These are phyloP conservation scores for Paramormyrops kingsleyae DNA, from an alignment of 2,113 vertebrate species.

Conservation along the genomic window DNA sequence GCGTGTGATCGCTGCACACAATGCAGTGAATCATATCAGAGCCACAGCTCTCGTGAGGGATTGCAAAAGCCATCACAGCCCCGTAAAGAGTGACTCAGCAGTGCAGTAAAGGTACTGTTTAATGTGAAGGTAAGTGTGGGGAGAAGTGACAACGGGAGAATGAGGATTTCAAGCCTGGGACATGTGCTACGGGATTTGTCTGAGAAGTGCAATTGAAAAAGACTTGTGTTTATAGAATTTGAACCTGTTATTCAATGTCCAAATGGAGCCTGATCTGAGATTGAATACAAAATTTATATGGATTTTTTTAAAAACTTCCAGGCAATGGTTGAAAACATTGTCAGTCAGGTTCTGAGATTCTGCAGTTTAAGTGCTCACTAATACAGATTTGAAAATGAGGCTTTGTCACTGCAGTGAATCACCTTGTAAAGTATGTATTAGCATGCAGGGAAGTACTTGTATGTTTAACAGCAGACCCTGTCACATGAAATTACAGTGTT, in stretches of 20 bases:
- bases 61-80: not conserved
- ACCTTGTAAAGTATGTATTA: not conserved
- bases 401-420: not conserved
- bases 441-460: slow-evolving; percentile 41
- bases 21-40: not conserved
- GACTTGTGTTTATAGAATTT: not conserved
- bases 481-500: slow-evolving; percentile 61
- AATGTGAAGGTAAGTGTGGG: not conserved
- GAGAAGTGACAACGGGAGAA: not conserved
- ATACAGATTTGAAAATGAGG: not conserved
- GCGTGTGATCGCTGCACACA: not conserved
- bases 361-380: not conserved
- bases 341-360: not conserved
- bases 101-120: slow-evolving; percentile 4
- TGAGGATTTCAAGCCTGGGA: not conserved
- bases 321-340: not conserved
- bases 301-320: not conserved
- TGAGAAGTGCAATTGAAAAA: not conserved
- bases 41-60: not conserved
- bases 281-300: not conserved
- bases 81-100: slow-evolving; percentile 14
- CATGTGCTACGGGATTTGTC: not conserved
- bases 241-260: not conserved
- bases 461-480: slow-evolving; percentile 62
- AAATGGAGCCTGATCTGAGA: not conserved